Conservation (phyloP, 1,140 invertebrate species). For the Drosophila lini region DNA sequence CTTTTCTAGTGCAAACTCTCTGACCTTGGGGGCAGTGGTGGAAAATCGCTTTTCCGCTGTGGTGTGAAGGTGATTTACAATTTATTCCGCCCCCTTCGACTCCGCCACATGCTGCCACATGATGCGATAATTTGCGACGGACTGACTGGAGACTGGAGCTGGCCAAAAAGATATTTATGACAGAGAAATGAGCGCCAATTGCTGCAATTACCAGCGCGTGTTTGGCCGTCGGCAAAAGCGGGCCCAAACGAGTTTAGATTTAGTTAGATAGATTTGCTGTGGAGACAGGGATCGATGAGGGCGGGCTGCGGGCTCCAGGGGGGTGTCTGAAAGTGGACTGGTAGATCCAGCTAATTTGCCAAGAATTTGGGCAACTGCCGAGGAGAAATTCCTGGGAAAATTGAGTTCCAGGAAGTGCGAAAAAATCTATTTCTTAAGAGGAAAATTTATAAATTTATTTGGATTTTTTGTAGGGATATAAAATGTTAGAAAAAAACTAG, state of each 20-base stretch:
- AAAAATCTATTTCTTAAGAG: neutral
- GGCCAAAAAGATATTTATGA: slow-evolving; percentile 73
- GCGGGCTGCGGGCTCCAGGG: neutral
- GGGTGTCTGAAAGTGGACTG: neutral
- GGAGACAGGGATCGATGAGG: slow-evolving; percentile 27
- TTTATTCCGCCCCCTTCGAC: slow-evolving; percentile 35
- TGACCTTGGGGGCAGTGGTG: slow-evolving; percentile 75
- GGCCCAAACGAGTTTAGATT: slow-evolving; percentile 52
- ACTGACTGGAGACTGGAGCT: slow-evolving; percentile 36
- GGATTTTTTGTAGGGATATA: neutral
- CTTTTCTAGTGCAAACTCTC: slow-evolving; percentile 76
- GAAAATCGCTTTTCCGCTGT: slow-evolving; percentile 61
- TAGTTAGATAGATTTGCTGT: slow-evolving; percentile 34
- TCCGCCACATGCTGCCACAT: neutral
- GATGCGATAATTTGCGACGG: slow-evolving; percentile 44
- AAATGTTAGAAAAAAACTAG: neutral
- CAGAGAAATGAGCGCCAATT: slow-evolving; percentile 79
- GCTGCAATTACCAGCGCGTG: slow-evolving; percentile 77
- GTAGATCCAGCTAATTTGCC: slow-evolving; percentile 25
- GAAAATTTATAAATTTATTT: neutral
- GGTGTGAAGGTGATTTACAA: slow-evolving; percentile 80
- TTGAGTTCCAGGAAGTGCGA: neutral
- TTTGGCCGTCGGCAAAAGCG: slow-evolving; percentile 55
- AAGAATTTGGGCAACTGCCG: slow-evolving; percentile 10
- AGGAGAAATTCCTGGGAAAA: slow-evolving; percentile 11